Percentiles rank a stretch among this genome's conserved stretches.
Evolutionary conservation across 2,888 invertebrate species (phyloP).

Genomic region (Acrobeloides nanus): DNA sequence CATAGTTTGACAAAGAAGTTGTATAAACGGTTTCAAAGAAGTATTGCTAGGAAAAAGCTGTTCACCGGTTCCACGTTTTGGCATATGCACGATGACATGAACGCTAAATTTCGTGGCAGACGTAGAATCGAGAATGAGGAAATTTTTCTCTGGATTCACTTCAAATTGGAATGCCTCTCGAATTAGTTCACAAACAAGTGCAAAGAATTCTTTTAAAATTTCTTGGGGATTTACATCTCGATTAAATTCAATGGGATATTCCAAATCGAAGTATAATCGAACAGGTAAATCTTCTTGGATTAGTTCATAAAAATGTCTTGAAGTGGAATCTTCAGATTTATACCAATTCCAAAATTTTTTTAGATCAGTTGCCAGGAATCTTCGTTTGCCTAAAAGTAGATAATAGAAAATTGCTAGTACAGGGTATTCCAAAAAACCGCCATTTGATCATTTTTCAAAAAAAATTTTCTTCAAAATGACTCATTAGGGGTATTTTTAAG

Average conservation of each 20-base stretch:
- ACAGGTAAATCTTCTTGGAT: slow-evolving; percentile 35
- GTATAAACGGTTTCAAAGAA: slow-evolving; percentile 16
- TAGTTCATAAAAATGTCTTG: slow-evolving; percentile 34
- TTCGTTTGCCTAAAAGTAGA: slow-evolving; percentile 19
- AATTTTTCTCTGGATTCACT: slow-evolving; percentile 11
- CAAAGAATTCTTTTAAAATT: slow-evolving; percentile 19
- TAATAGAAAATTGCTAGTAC: not conserved
- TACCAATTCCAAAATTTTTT: slow-evolving; percentile 30
- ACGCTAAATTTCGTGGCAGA: slow-evolving; percentile 26
- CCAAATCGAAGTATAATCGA: slow-evolving; percentile 39
- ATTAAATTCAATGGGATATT: slow-evolving; percentile 24
- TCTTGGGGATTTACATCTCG: slow-evolving; percentile 10
- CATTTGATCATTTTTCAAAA: too few species aligned
- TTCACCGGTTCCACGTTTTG: slow-evolving; percentile 13
- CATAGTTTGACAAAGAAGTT: slow-evolving; percentile 13
- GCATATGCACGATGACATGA: slow-evolving; percentile 35
- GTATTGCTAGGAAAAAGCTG: slow-evolving; percentile 17
- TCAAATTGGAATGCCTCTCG: slow-evolving; percentile 6
- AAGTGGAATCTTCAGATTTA: not conserved
- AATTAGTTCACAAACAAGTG: slow-evolving; percentile 13
- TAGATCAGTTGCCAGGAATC: slow-evolving; percentile 17
- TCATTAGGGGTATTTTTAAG: too few species aligned
- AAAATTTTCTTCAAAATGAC: too few species aligned
- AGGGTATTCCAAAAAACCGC: too few species aligned
- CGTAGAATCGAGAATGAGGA: slow-evolving; percentile 35